Evolutionary conservation across 2,113 vertebrate species (phyloP), one percentile per base, ranked within the genome.

Genomic region (Phyllopteryx taeniolatus): DNA sequence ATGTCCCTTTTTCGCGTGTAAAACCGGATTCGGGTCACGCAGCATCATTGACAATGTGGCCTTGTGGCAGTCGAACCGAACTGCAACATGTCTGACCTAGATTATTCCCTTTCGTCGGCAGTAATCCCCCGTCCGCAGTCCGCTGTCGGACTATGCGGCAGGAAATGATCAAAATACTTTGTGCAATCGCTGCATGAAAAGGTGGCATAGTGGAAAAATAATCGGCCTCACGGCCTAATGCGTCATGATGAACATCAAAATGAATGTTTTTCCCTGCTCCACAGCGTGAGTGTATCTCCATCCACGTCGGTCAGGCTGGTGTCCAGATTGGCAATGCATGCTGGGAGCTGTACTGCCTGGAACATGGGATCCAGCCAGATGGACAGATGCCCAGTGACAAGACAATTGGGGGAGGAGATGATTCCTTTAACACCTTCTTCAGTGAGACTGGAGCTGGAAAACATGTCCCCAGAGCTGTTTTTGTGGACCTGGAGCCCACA

Each of bases 281-380:
- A 39, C 68, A 92, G 91, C 90, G 91, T 70, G 90, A 91, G 88
- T 92, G 90, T 43, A 91, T 92, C 78, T 92, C 90, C 39, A 86
- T 91, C 83, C 91, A 92, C 3, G 90, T 92, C 5, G 91, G 91
- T 76, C 91, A 92, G 83, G 91, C 91, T 12, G 91, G 91, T 9
- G 91, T 92, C 73, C 91, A 92, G 86, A 92, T 92, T 35, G 91
- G 91, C 67, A 92, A 92, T 76, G 88, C 90, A 59, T 92, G 91
- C 83, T 92, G 90, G 91, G 90, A 91, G 80, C 89, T 92, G 22
- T 91, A 91, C 75, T 91, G 91, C 78, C 82, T 91, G 76, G 90
- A 91, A 35, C 90, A 91, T 43, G 90, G 90, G 33, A 91, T 92
- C 67, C 91, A 92, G 88, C 91, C 91, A 2, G 90, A 92, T 7